Conservation (phyloP, 2,113 vertebrate species). For the Cyrtonyx montezumae region DNA sequence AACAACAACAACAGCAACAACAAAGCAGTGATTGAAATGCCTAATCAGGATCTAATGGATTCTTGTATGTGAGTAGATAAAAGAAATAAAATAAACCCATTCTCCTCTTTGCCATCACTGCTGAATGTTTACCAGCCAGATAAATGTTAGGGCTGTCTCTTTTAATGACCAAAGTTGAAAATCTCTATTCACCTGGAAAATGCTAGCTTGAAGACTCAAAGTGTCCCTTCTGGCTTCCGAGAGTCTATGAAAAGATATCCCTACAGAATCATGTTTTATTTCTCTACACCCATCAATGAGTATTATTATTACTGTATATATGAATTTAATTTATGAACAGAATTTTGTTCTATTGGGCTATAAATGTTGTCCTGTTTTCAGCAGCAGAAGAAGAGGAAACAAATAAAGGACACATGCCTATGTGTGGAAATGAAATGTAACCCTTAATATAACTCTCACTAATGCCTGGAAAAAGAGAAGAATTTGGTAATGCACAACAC, state of each 20-base stretch:
- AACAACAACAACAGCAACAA: no score
- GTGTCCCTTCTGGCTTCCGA: not conserved
- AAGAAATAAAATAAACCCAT: not conserved
- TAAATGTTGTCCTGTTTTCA: not conserved
- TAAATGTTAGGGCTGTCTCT: not conserved
- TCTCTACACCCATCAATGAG: not conserved
- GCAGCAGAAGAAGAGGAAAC: not conserved
- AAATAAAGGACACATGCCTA: not conserved
- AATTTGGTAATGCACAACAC: not conserved
- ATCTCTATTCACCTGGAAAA: not conserved
- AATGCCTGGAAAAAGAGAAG: not conserved
- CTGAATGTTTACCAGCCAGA: not conserved
- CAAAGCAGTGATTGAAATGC: not conserved
- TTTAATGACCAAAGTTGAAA: not conserved
- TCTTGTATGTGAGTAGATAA: not conserved
- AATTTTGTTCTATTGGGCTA: not conserved
- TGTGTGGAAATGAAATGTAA: accelerated
- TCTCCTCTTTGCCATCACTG: not conserved
- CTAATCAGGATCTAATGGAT: not conserved
- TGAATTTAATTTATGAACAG: not conserved
- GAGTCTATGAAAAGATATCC: not conserved
- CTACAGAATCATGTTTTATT: not conserved
- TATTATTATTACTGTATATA: not conserved
- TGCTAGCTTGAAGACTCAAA: not conserved
- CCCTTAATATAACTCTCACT: not conserved